Conservation (phyloP, 2,113 vertebrate species). For the Cavia porcellus region DNA sequence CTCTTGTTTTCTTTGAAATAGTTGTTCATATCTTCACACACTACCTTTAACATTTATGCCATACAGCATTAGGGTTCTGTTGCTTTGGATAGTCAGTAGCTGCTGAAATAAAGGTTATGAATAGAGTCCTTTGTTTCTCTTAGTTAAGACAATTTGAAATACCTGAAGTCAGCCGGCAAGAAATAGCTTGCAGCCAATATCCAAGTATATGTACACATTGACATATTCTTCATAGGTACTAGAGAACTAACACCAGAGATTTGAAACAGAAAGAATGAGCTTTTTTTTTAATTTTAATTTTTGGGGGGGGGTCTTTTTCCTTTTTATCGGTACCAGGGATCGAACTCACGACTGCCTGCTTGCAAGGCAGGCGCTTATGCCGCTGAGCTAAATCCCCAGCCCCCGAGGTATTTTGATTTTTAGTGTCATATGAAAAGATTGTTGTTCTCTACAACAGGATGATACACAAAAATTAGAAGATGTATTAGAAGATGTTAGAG, state of each 20-base stretch:
- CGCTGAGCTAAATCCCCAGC: too few species aligned
- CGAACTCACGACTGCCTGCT: too few species aligned
- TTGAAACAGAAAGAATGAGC: conserved; percentile 47
- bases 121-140: conserved; percentile 84
- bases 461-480: neutral
- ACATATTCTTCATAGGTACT: neutral
- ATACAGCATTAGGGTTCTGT: conserved; percentile 47
- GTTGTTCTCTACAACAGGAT: conserved; percentile 1
- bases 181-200: conserved; percentile 57
- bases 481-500: neutral
- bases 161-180: conserved; percentile 59
- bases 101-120: conserved; percentile 75
- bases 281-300: too few species aligned
- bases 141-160: conserved; percentile 70
- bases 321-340: too few species aligned
- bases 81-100: conserved; percentile 70
- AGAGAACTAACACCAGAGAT: neutral
- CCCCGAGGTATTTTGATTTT: neutral
- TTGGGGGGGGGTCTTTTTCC: too few species aligned
- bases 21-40: too few species aligned
- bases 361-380: too few species aligned
- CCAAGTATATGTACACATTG: conserved; percentile 27
- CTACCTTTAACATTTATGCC: neutral
- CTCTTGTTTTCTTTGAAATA: too few species aligned
- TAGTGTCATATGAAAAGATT: conserved; percentile 39